Evolutionary conservation across 2,113 vertebrate genomes (phyloP).

Genomic region (Paradisaea rubra): DNA sequence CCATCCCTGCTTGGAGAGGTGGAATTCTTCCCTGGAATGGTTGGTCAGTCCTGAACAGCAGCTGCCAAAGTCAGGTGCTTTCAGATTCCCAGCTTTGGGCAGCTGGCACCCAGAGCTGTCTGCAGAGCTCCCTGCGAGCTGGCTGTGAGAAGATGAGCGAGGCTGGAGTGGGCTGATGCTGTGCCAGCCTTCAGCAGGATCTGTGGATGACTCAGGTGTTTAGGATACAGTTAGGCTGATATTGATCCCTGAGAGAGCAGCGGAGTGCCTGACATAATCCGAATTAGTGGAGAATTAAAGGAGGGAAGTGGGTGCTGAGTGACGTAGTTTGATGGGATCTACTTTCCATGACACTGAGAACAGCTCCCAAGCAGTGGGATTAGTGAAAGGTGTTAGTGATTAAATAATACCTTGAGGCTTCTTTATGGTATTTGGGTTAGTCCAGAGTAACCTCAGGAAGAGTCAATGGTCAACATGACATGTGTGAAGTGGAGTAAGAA

Average conservation of each 20-base stretch:
- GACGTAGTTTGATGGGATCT: background rate
- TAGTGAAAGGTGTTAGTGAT: background rate
- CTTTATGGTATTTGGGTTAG: background rate
- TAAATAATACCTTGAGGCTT: background rate
- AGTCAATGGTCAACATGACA: background rate
- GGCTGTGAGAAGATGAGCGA: background rate
- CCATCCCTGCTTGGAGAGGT: accelerated
- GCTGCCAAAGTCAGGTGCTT: background rate
- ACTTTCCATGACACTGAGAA: background rate
- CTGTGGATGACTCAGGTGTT: background rate
- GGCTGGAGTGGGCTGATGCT: background rate
- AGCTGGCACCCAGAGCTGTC: background rate
- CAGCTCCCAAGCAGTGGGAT: background rate
- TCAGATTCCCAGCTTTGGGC: background rate
- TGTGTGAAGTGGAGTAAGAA: background rate
- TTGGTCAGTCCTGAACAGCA: background rate
- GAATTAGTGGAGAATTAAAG: background rate
- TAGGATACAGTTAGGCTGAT: background rate
- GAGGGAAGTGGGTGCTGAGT: background rate
- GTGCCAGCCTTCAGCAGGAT: background rate
- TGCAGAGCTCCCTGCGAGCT: background rate
- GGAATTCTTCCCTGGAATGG: background rate
- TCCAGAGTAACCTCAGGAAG: background rate
- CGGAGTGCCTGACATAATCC: background rate
- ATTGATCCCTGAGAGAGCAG: background rate